Percentiles rank a stretch among this genome's conserved stretches.
Conservation (phyloP, 2,113 vertebrate genomes). For the Neodon shergylaensis region DNA sequence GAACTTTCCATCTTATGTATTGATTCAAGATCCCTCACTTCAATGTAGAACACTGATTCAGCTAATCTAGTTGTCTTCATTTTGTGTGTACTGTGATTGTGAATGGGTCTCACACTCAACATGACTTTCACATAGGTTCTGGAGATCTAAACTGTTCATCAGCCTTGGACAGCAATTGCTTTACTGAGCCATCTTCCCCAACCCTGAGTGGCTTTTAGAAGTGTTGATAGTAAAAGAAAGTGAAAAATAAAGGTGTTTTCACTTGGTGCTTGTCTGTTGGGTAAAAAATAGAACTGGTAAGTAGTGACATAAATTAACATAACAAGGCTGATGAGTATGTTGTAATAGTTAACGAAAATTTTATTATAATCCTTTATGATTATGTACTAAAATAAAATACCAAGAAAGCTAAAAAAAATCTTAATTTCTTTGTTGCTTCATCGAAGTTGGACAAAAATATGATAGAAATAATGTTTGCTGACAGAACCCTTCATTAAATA, state of each 20-base stretch:
- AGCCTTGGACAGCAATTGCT: neutral
- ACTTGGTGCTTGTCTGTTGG: neutral
- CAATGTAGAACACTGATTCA: neutral
- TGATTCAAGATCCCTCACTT: neutral
- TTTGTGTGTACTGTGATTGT: neutral
- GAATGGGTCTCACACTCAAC: neutral
- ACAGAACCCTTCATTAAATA: neutral
- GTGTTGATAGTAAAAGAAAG: slow-evolving; percentile 39
- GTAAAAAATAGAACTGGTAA: neutral
- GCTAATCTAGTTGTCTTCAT: neutral
- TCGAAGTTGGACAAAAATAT: slow-evolving; percentile 6
- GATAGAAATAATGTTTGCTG: neutral
- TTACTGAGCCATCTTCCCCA: neutral
- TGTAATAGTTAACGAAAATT: slow-evolving; percentile 52
- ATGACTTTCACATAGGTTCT: neutral
- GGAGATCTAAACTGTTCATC: neutral
- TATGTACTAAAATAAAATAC: slow-evolving; percentile 45
- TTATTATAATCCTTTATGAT: neutral
- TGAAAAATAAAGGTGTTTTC: slow-evolving; percentile 3
- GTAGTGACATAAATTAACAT: neutral
- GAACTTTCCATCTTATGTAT: neutral
- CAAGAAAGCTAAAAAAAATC: slow-evolving; percentile 45
- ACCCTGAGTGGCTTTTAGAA: slow-evolving; percentile 37
- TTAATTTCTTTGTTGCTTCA: slow-evolving; percentile 47
- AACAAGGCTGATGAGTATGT: slow-evolving; percentile 36